phyloP scores from a whole-genome alignment of 2,797 vertebrate genomes.

The Lutjanus campechanus region DNA sequence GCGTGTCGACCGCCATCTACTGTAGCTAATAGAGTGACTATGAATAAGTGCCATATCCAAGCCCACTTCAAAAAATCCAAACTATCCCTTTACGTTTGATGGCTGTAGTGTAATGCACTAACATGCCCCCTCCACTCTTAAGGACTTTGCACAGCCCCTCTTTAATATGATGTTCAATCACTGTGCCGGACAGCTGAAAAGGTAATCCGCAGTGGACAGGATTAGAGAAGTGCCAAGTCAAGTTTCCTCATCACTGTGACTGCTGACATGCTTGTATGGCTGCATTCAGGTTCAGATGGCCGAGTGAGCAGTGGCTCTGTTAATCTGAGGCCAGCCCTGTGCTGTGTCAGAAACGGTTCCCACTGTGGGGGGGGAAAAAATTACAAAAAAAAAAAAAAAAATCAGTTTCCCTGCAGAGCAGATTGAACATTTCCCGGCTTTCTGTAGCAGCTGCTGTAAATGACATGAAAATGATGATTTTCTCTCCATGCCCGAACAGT shows the following conservation, averaged over 20 bases:
- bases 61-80: too few relatives aligned
- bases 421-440: constrained; percentile 58
- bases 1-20: too few relatives aligned
- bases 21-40: too few relatives aligned
- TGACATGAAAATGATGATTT: constrained; percentile 73
- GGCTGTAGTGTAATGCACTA: constrained; percentile 2
- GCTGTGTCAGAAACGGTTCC: constrained; percentile 57
- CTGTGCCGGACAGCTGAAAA: constrained; percentile 66
- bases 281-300: constrained; percentile 68
- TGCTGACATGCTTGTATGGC: constrained; percentile 67
- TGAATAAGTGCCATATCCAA: too few relatives aligned
- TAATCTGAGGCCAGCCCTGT: constrained; percentile 64
- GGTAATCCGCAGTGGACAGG: constrained; percentile 74
- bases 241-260: constrained; percentile 64
- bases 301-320: constrained; percentile 42
- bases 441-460: constrained; percentile 72
- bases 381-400: constrained; percentile 8
- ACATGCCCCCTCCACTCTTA: constrained; percentile 19
- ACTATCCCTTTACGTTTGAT: not conserved
- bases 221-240: constrained; percentile 78
- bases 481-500: constrained; percentile 60
- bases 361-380: constrained; percentile 14
- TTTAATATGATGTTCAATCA: constrained; percentile 65
- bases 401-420: constrained; percentile 49
- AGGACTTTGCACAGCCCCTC: constrained; percentile 37